Base-by-base conservation (phyloP, 1,140 invertebrate species). In the Bombus consobrinus region DNA sequence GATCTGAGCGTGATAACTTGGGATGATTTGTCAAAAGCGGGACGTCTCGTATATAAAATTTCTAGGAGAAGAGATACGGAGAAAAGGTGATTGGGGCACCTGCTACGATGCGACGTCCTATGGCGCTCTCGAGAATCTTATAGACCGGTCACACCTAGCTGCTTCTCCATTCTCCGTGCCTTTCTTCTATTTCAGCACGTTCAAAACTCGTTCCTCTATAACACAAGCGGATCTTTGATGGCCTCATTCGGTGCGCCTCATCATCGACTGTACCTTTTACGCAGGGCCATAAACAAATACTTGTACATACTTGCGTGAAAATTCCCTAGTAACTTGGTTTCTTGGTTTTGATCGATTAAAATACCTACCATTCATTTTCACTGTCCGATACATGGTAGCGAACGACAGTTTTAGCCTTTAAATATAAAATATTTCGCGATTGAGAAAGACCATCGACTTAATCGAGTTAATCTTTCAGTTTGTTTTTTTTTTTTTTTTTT, bases 181-280 rank as follows among this genome's bases (percentile, higher is more conserved):
- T 85, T 39, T 89, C 79, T 86, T 83, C 84, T 84, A 83, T 90
- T 76, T 80, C 73, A 69, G 79, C 64, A 77, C 77, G 83, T 75
- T 86, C 53, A 28, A 88, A 92, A 92, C 89, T 90, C 82, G 88
- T 92, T 92, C 87, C 81, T 77, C 68, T 77, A 47, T 86, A 89
- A 77, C 75, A 80, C 77, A 73, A 82, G 72, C 76, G 83, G 86
- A 85, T 89, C 89, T 81, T 92, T 91, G 87, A 89, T 88, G 88
- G 86, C 85, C 90, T 92, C 85, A 87, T 92, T 88, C 57, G 74
- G 78, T 76, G 84, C 57, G 86, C 80, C 41, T 39, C 34, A 39
- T 57, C 74, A 72, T 72, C 66, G 47, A 79, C 84, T 74, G 64
- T 59, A 39, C 32, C 66, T 64, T 80, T 37, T 22, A 80, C 41